Conservation (phyloP, 2,888 invertebrate species). For the Antheraea assamensis region DNA sequence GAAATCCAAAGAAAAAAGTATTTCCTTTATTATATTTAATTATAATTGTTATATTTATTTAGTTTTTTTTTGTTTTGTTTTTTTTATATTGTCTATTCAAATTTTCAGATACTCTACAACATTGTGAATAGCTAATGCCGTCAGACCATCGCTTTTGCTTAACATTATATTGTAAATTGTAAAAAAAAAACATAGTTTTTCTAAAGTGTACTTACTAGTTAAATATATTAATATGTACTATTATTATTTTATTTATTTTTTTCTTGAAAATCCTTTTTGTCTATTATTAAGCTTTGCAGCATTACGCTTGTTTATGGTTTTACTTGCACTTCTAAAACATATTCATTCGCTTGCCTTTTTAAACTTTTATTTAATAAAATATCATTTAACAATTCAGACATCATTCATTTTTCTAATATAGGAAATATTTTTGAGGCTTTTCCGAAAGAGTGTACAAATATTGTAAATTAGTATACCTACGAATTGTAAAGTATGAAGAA, state of each 20-base stretch:
- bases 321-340: not conserved
- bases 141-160: conserved; percentile 13
- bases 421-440: too few relatives aligned
- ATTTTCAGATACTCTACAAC: conserved; percentile 51
- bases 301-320: conserved; percentile 9
- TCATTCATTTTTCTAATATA: too few relatives aligned
- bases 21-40: too few relatives aligned
- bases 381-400: conserved; percentile 5
- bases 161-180: conserved; percentile 24
- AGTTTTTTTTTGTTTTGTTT: not conserved
- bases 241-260: conserved; percentile 42
- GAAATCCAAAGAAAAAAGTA: too few relatives aligned
- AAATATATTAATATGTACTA: conserved; percentile 25
- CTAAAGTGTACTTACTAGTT: conserved; percentile 20
- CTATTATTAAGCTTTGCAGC: conserved; percentile 12
- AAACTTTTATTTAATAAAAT: conserved; percentile 28
- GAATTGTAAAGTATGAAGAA: too few relatives aligned
- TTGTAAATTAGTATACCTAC: too few relatives aligned
- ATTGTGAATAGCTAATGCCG: conserved; percentile 49
- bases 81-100: conserved; percentile 6
- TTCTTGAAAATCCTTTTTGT: conserved; percentile 34
- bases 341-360: not conserved
- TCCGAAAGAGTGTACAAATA: too few relatives aligned
- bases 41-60: too few relatives aligned
- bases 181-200: conserved; percentile 36